phyloP scores from a whole-genome alignment of 2,888 invertebrate species.

The Hyalella azteca region DNA sequence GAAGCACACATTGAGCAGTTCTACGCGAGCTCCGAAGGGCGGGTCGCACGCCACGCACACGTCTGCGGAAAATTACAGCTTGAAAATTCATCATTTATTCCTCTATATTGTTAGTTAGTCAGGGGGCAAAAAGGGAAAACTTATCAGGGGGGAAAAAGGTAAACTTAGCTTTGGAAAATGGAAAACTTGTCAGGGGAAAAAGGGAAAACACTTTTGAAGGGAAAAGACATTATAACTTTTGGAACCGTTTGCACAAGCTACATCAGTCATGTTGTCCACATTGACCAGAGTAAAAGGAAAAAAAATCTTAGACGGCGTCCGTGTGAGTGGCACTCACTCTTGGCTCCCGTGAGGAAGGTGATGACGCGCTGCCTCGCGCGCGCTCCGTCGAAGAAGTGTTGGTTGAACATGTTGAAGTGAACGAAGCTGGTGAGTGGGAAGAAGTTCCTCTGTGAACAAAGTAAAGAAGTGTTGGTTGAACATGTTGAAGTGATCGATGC shows the following conservation, averaged over 20 bases:
- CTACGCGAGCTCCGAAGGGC: slow-evolving; percentile 89
- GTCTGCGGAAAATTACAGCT: slow-evolving; percentile 60
- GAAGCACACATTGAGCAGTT: slow-evolving; percentile 77
- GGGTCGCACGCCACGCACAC: slow-evolving; percentile 80
- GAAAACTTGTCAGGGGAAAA: too few relatives aligned
- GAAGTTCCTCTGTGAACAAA: slow-evolving; percentile 63
- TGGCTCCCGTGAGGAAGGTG: slow-evolving; percentile 25
- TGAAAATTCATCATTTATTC: background rate
- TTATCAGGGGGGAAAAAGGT: background rate
- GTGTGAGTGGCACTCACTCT: slow-evolving; percentile 43
- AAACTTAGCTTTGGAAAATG: too few relatives aligned
- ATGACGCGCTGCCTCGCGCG: slow-evolving; percentile 36
- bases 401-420: slow-evolving; percentile 90
- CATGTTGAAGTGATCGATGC: background rate
- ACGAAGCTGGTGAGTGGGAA: slow-evolving; percentile 69
- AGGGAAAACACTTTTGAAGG: too few relatives aligned
- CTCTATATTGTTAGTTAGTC: background rate
- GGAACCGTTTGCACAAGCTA: too few relatives aligned
- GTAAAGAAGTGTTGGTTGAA: background rate
- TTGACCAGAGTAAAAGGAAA: too few relatives aligned
- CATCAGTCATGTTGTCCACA: too few relatives aligned
- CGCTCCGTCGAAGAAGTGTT: slow-evolving; percentile 73
- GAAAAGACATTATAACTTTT: too few relatives aligned
- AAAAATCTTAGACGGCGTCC: too few relatives aligned
- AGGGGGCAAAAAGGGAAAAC: background rate